A percentile compares a stretch with the other conserved stretches of the same genome.
These are phyloP conservation scores for Caenorhabditis sp. DNA, from an alignment of 2,888 invertebrate species.

Conservation along the genomic window DNA sequence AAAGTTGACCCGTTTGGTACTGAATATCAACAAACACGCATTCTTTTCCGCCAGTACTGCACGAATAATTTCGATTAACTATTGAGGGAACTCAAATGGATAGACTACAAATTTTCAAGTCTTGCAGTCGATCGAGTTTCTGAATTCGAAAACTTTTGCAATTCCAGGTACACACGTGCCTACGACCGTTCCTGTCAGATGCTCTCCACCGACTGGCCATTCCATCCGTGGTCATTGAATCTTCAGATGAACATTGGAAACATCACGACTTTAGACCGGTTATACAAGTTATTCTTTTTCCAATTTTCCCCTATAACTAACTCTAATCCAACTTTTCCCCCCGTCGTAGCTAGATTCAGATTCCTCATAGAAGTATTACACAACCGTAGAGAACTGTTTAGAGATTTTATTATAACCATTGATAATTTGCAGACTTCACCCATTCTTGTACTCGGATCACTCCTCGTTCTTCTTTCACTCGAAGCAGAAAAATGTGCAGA, in stretches of 20 bases:
- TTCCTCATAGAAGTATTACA: background rate
- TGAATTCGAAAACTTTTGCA: too few species aligned
- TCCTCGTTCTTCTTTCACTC: constrained; percentile 74
- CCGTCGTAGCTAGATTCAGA: constrained; percentile 7
- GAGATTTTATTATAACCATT: background rate
- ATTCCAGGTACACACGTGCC: constrained; percentile 60
- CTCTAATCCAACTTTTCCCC: constrained; percentile 18
- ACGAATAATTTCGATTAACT: too few species aligned
- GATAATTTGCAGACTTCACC: constrained; percentile 65
- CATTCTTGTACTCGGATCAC: constrained; percentile 72
- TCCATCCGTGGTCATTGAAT: constrained; percentile 72
- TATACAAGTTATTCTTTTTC: constrained; percentile 69
- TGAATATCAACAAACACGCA: too few species aligned
- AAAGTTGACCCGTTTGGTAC: too few species aligned
- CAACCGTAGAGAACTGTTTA: too few species aligned
- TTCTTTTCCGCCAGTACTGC: too few species aligned
- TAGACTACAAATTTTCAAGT: too few species aligned
- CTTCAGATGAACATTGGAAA: constrained; percentile 61
- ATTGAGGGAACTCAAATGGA: too few species aligned
- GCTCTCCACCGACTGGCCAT: constrained; percentile 71
- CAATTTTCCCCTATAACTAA: constrained; percentile 25
- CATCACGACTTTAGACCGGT: constrained; percentile 63
- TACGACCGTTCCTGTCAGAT: constrained; percentile 64
- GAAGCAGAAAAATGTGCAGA: constrained; percentile 53
- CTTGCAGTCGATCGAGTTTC: too few species aligned